Conservation (phyloP, 2,888 invertebrate genomes). For the Polyommatus iphigenia region DNA sequence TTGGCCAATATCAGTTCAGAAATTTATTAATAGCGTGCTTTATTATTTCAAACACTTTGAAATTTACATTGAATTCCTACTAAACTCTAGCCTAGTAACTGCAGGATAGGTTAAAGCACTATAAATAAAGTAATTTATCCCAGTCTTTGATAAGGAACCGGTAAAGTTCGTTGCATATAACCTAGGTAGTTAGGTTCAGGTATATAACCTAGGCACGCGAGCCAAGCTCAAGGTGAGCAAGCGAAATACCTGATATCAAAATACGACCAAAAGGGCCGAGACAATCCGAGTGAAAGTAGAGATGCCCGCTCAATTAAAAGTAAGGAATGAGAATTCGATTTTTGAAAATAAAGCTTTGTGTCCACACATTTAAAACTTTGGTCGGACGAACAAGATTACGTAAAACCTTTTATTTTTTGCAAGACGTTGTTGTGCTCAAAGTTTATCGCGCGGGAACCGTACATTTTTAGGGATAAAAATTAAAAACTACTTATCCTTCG, state of each 20-base stretch:
- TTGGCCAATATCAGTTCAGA: background rate
- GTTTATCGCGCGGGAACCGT: no score
- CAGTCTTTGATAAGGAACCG: conserved; percentile 17
- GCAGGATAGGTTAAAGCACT: background rate
- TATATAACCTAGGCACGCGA: conserved; percentile 15
- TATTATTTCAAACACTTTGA: background rate
- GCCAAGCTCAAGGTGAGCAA: conserved; percentile 28
- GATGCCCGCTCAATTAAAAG: background rate
- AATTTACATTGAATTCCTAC: background rate
- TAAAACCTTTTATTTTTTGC: no score
- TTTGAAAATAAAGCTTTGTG: no score
- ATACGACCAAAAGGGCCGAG: conserved; percentile 14
- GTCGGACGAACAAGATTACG: no score
- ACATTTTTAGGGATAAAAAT: no score
- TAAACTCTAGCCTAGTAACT: background rate
- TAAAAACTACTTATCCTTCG: no score
- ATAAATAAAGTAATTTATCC: conserved; percentile 13
- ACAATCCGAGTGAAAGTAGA: background rate
- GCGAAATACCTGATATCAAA: conserved; percentile 26
- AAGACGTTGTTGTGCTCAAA: no score
- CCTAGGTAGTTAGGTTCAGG: conserved; percentile 13
- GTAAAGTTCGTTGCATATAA: conserved; percentile 22
- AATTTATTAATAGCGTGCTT: background rate
- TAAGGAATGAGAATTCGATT: background rate
- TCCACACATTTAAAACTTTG: no score